Conservation (phyloP, 2,113 vertebrate species). For the Etheostoma spectabile region DNA sequence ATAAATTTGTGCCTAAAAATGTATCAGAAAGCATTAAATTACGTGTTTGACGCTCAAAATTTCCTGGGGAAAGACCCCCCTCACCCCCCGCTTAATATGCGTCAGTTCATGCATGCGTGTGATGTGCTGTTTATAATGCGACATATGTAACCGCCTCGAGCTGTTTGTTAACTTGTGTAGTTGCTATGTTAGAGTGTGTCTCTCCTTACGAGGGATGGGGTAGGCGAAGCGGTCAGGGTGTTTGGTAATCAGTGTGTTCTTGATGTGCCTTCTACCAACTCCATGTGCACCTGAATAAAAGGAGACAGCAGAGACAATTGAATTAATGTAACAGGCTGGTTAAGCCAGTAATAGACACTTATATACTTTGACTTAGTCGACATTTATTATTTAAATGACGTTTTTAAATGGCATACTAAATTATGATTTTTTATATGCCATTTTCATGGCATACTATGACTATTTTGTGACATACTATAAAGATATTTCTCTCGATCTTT, state of each 20-base stretch:
- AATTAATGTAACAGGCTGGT: not conserved
- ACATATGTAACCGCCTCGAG: no score
- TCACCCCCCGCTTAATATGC: no score
- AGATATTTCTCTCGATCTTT: no score
- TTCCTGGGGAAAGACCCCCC: no score
- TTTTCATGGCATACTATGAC: not conserved
- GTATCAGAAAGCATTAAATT: no score
- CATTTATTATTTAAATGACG: not conserved
- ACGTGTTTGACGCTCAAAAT: no score
- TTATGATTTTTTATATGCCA: not conserved
- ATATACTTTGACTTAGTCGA: not conserved
- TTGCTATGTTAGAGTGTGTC: constrained; percentile 1
- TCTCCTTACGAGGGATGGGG: constrained; percentile 96
- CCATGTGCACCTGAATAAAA: constrained; percentile 92
- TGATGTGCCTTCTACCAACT: constrained; percentile 98
- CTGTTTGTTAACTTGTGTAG: not conserved
- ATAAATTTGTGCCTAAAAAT: no score
- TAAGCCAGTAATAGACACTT: not conserved
- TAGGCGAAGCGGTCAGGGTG: constrained; percentile 98
- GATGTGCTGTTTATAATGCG: no score
- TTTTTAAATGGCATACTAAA: not conserved
- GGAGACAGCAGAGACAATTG: not conserved
- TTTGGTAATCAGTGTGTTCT: constrained; percentile 99
- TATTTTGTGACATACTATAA: not conserved
- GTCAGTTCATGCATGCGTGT: no score